Conservation (phyloP, 2,113 vertebrate species). For the Ciconia boyciana region DNA sequence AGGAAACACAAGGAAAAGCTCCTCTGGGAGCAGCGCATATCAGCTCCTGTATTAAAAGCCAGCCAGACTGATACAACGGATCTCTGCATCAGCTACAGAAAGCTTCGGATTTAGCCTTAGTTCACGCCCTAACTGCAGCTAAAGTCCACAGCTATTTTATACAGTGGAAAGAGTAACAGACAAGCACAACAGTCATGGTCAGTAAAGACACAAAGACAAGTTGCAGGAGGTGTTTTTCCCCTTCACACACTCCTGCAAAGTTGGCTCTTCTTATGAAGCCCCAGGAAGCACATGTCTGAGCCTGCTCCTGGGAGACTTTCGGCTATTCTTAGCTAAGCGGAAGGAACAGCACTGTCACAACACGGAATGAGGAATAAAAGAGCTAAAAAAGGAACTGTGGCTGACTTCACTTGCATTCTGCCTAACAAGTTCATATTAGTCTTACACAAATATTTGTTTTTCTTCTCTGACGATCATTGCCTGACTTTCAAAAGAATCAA, state of each 20-base stretch:
- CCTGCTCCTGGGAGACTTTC: slow-evolving; percentile 24
- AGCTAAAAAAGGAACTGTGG: neutral
- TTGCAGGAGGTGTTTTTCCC: neutral
- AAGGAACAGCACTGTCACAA: slow-evolving; percentile 43
- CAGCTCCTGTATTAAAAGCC: neutral
- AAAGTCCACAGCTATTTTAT: neutral
- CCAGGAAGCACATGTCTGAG: neutral
- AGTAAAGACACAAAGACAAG: neutral
- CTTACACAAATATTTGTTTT: slow-evolving; percentile 4
- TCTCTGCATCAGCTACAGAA: neutral
- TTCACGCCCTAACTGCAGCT: too few relatives aligned
- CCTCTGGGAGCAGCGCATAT: neutral
- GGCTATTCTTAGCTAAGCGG: slow-evolving; percentile 57
- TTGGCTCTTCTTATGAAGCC: neutral
- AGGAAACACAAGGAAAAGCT: neutral
- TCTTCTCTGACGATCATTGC: neutral
- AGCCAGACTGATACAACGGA: fast-evolving
- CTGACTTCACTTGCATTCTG: slow-evolving; percentile 16
- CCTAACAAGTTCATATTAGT: neutral
- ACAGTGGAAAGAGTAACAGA: neutral
- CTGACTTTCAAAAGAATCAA: neutral
- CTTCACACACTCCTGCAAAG: neutral
- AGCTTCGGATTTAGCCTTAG: neutral
- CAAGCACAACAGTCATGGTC: neutral
- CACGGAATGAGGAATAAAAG: slow-evolving; percentile 18